Base-by-base conservation (phyloP, 2,113 vertebrate species). In the Heliornis fulica region DNA sequence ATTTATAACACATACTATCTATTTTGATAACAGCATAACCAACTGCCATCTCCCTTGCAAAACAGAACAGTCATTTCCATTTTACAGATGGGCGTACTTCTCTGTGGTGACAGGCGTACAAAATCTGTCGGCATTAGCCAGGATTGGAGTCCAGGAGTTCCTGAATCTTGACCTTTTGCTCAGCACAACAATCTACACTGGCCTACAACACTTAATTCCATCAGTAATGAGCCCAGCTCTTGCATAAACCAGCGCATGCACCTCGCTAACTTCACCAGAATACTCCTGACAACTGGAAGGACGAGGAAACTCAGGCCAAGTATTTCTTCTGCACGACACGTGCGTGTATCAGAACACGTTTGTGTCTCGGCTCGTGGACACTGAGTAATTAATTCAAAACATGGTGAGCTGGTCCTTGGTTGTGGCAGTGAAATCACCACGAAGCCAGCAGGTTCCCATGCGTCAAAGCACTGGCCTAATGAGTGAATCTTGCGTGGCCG, bases 11-110 rank as follows among this genome's bases (percentile, higher is more conserved):
- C 89, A 43, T 92, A 84, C 84, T 84, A 93, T 91, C 56, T 94
- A 91, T 94, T 96, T 94, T 87, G 80, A 41, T 91, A 95, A 90
- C 83, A 96, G 93, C 77, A 89, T 53, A 96, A 94, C 69, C 83
- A 96, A 93, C 92, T 95, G 90, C 94, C 90, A 95, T 93, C 92
- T 94, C 90, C 94, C 64, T 81, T 84, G 90, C 90, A 89, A 89
- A 94, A 94, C 78, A 96, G 69, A 96, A 74, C 45, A 84, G 89
- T 94, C 83, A 83, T 92, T 93, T 95, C 93, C 93, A 94, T 93
- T 83, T 88, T 96, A 83, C 93, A 96, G 94, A 88, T 80, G 95
- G 91, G 72, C 87, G 89, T 22, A 83, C 89, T 95, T 43, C 77
- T 91, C 90, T 81, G 85, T 77, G 91, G 89, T 83, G 81, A 95